phyloP scores from a whole-genome alignment of 2,888 invertebrate genomes.

The Acronicta aceris region DNA sequence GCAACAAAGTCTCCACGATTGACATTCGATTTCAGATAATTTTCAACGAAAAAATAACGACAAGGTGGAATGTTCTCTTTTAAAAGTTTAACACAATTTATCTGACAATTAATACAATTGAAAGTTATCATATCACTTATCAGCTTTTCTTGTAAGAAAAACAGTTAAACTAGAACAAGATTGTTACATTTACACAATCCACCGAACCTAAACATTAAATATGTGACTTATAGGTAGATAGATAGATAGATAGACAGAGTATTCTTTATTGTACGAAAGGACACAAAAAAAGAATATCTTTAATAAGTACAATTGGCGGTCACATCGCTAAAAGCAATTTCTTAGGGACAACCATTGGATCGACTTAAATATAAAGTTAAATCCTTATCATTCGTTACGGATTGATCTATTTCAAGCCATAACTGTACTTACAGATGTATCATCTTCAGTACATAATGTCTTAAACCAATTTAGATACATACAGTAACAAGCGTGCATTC shows the following conservation, averaged over 20 bases:
- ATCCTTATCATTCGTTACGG: too few species aligned
- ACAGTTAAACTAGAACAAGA: slow-evolving; percentile 22
- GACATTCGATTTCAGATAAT: slow-evolving; percentile 49
- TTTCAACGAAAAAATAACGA: slow-evolving; percentile 9
- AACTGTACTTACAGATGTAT: slow-evolving; percentile 20
- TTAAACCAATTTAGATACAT: slow-evolving; percentile 37
- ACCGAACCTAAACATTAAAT: slow-evolving; percentile 26
- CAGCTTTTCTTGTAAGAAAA: slow-evolving; percentile 9
- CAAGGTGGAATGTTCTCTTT: too few species aligned
- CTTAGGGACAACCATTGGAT: too few species aligned
- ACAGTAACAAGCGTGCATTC: slow-evolving; percentile 31
- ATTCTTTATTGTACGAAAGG: too few species aligned
- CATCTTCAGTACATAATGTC: slow-evolving; percentile 27
- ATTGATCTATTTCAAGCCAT: slow-evolving; percentile 24
- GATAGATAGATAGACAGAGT: too few species aligned
- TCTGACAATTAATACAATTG: too few species aligned
- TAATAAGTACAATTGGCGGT: too few species aligned
- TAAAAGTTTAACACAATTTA: too few species aligned
- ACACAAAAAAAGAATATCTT: too few species aligned
- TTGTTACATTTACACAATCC: slow-evolving; percentile 30
- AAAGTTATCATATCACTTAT: too few species aligned
- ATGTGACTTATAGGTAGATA: slow-evolving; percentile 22
- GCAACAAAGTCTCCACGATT: slow-evolving; percentile 26
- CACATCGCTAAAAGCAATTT: too few species aligned
- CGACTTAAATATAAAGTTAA: too few species aligned